Conservation (phyloP, 2,797 vertebrate genomes). For the Petrocephalus schoutedeni region DNA sequence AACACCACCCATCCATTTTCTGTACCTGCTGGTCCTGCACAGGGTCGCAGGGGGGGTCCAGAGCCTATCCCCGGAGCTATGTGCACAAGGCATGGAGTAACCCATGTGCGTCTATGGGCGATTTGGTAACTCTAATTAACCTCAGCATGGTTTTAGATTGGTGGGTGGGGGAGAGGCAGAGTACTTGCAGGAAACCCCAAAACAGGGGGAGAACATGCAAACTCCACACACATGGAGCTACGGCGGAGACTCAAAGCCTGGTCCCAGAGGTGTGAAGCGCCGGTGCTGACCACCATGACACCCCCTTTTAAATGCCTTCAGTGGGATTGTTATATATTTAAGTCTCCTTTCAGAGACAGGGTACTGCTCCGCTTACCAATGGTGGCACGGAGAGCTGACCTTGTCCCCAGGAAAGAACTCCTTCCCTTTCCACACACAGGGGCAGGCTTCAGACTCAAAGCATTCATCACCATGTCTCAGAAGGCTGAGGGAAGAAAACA, state of each 20-base stretch:
- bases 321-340: not conserved
- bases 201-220: no score
- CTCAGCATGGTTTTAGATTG: no score
- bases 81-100: no score
- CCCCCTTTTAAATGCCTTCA: not conserved
- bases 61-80: no score
- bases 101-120: no score
- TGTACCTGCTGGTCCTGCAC: no score
- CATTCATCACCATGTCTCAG: conserved; percentile 88
- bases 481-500: conserved; percentile 57
- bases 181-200: no score
- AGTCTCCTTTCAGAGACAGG: not conserved
- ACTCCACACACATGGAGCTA: no score
- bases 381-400: conserved; percentile 82
- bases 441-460: conserved; percentile 77
- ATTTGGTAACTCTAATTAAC: no score
- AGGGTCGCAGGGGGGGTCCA: no score
- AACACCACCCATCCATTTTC: no score
- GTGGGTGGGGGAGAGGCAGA: no score
- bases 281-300: not conserved
- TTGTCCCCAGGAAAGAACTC: conserved; percentile 89
- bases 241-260: not conserved
- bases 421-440: conserved; percentile 93
- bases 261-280: not conserved
- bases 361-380: conserved; percentile 69